Evolutionary conservation across 2,888 invertebrate genomes (phyloP).

Genomic region (Callimorpha dominula): DNA sequence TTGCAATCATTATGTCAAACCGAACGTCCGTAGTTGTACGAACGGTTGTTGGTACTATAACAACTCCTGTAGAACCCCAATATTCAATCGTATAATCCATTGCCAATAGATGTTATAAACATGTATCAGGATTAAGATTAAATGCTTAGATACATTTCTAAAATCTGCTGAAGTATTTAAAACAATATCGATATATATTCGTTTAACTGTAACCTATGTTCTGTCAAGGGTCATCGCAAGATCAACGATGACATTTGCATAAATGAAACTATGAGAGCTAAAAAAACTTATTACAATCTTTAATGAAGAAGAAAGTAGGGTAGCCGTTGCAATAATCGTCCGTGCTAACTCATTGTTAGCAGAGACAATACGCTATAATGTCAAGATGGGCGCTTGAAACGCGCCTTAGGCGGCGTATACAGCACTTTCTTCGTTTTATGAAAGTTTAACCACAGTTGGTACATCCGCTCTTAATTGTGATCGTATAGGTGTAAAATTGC

Average conservation of each 20-base stretch:
- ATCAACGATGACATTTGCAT: slow-evolving; percentile 2
- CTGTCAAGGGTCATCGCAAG: slow-evolving; percentile 1
- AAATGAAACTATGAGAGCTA: slow-evolving; percentile 6
- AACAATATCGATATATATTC: too few relatives aligned
- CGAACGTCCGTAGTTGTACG: too few relatives aligned
- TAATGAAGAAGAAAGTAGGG: slow-evolving; percentile 52
- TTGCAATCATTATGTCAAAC: too few relatives aligned
- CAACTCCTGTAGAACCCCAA: too few relatives aligned
- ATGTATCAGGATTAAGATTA: too few relatives aligned
- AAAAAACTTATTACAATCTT: slow-evolving; percentile 7
- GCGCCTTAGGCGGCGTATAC: slow-evolving; percentile 40
- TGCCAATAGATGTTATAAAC: too few relatives aligned
- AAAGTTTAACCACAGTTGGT: slow-evolving; percentile 48
- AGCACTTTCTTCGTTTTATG: slow-evolving; percentile 50
- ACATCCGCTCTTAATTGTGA: slow-evolving; percentile 39
- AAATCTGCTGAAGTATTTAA: too few relatives aligned
- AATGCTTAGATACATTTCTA: too few relatives aligned
- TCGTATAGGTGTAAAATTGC: slow-evolving; percentile 24
- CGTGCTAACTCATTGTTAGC: slow-evolving; percentile 49
- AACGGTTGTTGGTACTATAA: too few relatives aligned
- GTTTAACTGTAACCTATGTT: background rate
- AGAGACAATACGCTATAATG: slow-evolving; percentile 62
- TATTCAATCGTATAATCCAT: too few relatives aligned
- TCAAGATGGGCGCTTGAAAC: slow-evolving; percentile 50
- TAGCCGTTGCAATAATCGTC: slow-evolving; percentile 44